These are phyloP conservation scores for Gnatocerus cornutus DNA, from an alignment of 2,888 invertebrate genomes.

Conservation along the genomic window DNA sequence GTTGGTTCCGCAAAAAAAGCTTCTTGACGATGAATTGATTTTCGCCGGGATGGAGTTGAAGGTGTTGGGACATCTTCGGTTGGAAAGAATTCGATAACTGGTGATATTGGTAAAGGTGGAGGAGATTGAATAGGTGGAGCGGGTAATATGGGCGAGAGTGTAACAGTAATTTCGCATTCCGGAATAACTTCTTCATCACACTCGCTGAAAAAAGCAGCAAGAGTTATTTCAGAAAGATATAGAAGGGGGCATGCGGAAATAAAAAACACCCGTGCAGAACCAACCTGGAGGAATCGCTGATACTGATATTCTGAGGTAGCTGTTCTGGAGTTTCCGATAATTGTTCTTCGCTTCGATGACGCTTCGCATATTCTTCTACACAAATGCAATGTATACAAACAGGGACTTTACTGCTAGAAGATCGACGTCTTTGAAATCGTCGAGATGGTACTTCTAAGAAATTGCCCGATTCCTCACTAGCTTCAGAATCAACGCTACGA, in stretches of 20 bases:
- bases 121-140: conserved; percentile 70
- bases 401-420: conserved; percentile 79
- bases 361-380: conserved; percentile 81
- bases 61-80: conserved; percentile 67
- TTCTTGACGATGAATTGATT: conserved; percentile 87
- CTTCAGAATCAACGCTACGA: conserved; percentile 86
- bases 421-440: conserved; percentile 78
- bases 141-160: conserved; percentile 76
- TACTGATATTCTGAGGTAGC: conserved; percentile 68
- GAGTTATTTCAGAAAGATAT: background rate
- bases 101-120: conserved; percentile 70
- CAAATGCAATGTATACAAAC: conserved; percentile 86
- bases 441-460: conserved; percentile 73
- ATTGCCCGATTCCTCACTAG: conserved; percentile 79
- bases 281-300: conserved; percentile 71
- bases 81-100: conserved; percentile 76
- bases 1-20: conserved; percentile 86
- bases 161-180: conserved; percentile 78
- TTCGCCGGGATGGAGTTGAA: conserved; percentile 73
- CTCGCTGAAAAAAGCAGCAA: conserved; percentile 63
- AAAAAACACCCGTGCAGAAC: too few relatives aligned
- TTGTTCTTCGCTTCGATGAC: conserved; percentile 71
- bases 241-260: background rate
- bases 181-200: conserved; percentile 69
- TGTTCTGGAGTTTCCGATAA: conserved; percentile 65